Conservation (phyloP, 1,140 invertebrate species). For the Drosophila lini region DNA sequence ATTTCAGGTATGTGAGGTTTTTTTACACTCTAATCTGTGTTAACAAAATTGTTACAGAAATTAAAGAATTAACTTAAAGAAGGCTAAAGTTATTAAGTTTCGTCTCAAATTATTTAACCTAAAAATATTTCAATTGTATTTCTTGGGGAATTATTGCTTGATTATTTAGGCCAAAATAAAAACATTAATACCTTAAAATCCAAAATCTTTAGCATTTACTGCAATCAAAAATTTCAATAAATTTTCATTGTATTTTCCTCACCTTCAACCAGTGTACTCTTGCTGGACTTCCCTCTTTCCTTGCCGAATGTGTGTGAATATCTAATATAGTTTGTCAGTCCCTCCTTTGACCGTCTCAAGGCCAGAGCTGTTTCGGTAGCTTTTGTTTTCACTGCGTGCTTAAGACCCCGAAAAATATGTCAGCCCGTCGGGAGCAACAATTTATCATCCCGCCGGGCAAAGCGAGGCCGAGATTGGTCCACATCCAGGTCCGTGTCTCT, state of each 20-base stretch:
- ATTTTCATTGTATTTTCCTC: neutral
- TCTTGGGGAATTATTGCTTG: too few species aligned
- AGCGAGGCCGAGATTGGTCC: slow-evolving; percentile 31
- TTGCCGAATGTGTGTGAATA: slow-evolving; percentile 12
- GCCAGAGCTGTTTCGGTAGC: slow-evolving; percentile 24
- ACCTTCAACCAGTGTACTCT: neutral
- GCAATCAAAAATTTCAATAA: too few species aligned
- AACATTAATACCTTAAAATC: too few species aligned
- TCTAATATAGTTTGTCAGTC: slow-evolving; percentile 33
- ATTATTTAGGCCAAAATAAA: too few species aligned
- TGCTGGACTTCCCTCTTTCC: neutral
- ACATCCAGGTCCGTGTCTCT: slow-evolving; percentile 22
- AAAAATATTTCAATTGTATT: too few species aligned
- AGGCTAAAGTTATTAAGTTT: too few species aligned
- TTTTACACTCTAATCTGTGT: too few species aligned
- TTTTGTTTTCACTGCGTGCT: slow-evolving; percentile 52
- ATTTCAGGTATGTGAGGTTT: too few species aligned
- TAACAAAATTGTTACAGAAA: too few species aligned
- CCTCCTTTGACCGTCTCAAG: slow-evolving; percentile 57
- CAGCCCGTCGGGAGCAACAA: slow-evolving; percentile 51
- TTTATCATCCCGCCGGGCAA: slow-evolving; percentile 47
- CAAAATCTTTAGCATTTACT: too few species aligned
- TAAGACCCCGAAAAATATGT: slow-evolving; percentile 60
- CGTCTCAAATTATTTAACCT: too few species aligned
- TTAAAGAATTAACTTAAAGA: too few species aligned